Percentiles rank a stretch among this genome's conserved stretches.
These are phyloP conservation scores for Verasper variegatus DNA, from an alignment of 2,113 vertebrate species.

Conservation along the genomic window DNA sequence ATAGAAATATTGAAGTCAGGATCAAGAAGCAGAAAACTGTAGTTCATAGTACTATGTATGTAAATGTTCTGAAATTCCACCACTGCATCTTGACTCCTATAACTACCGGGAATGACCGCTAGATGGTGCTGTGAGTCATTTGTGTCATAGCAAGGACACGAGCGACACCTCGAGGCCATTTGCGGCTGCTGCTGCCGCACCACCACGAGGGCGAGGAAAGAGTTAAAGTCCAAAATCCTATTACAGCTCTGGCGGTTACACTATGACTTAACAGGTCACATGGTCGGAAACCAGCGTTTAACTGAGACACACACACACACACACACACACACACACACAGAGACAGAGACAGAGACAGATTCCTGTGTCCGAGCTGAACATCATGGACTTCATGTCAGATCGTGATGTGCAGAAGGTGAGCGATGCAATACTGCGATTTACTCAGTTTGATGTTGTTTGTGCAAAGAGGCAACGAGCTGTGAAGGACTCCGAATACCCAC, in stretches of 20 bases:
- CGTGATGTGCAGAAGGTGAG: slow-evolving; percentile 84
- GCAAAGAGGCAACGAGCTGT: background rate
- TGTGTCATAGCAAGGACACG: background rate
- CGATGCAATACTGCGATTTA: background rate
- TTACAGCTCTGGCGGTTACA: slow-evolving; percentile 27
- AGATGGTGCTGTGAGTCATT: background rate
- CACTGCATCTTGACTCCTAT: background rate
- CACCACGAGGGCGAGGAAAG: background rate
- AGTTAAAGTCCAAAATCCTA: slow-evolving; percentile 69
- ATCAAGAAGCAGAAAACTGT: no score
- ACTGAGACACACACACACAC: no score
- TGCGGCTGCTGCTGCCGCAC: background rate
- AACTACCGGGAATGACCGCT: background rate
- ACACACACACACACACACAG: no score
- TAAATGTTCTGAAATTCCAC: no score
- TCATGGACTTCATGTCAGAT: slow-evolving; percentile 83
- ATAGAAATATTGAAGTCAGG: no score
- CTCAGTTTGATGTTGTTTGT: background rate
- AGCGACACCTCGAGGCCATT: slow-evolving; percentile 23
- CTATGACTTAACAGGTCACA: slow-evolving; percentile 53
- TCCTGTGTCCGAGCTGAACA: background rate
- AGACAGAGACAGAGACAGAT: no score
- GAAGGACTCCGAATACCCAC: no score
- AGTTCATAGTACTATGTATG: no score
- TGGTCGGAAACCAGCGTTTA: slow-evolving; percentile 29